A percentile compares a stretch with the other conserved stretches of the same genome.
phyloP scores from a whole-genome alignment of 2,888 invertebrate species.

The Torymus tubicola region DNA sequence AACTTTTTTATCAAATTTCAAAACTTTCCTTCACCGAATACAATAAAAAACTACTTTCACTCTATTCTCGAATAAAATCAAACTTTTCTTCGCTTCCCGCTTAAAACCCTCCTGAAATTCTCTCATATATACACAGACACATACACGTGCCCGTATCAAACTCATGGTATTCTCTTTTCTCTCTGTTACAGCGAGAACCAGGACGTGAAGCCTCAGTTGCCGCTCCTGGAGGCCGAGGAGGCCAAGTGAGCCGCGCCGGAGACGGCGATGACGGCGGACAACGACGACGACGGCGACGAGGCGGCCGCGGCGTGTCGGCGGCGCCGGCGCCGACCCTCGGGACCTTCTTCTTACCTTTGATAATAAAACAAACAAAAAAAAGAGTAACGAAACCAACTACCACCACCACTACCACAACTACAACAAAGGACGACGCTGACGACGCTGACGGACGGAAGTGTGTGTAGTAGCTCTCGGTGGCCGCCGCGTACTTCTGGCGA shows the following conservation, averaged over 20 bases:
- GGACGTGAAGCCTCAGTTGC: constrained; percentile 69
- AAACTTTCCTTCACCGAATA: no score
- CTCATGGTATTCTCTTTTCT: neutral
- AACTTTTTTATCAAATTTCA: no score
- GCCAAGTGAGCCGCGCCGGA: constrained; percentile 66
- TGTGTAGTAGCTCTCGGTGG: no score
- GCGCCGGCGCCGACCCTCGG: constrained; percentile 61
- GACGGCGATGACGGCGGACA: constrained; percentile 16
- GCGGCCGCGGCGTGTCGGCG: constrained; percentile 66
- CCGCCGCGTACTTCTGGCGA: no score
- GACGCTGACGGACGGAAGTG: constrained; percentile 9
- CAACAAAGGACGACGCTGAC: constrained; percentile 59
- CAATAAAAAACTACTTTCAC: no score
- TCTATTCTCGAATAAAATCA: no score
- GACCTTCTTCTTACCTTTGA: constrained; percentile 29
- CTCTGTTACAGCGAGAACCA: constrained; percentile 73
- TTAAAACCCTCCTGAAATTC: no score
- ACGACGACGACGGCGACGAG: constrained; percentile 56
- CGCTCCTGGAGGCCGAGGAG: constrained; percentile 70
- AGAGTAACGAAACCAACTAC: constrained; percentile 34
- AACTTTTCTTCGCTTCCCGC: no score
- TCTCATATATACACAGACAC: no score
- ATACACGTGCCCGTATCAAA: no score
- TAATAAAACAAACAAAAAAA: no score
- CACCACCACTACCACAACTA: constrained; percentile 45